Evolutionary conservation across 2,888 invertebrate species (phyloP).

Genomic region (Phasia obesa): DNA sequence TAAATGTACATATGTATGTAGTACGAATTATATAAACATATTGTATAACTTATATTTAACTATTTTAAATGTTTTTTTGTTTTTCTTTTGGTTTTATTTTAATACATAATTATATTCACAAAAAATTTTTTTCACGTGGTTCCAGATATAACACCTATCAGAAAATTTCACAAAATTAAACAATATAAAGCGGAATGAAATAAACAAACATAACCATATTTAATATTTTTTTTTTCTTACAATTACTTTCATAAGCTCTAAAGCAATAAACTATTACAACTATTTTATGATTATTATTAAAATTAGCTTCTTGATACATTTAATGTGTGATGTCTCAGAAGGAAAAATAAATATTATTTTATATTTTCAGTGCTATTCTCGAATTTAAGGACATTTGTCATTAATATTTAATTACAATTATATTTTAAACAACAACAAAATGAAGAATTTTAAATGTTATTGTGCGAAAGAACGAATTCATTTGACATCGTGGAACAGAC

Average conservation of each 20-base stretch:
- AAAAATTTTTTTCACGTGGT: not conserved
- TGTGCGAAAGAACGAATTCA: too few species aligned
- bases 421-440: too few species aligned
- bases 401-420: too few species aligned
- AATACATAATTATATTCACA: not conserved
- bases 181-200: constrained; percentile 52
- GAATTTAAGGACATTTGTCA: too few species aligned
- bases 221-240: constrained; percentile 42
- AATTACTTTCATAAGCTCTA: constrained; percentile 62
- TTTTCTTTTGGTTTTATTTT: not conserved
- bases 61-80: not conserved
- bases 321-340: constrained; percentile 59
- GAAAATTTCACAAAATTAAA: constrained; percentile 43
- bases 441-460: too few species aligned
- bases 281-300: constrained; percentile 61
- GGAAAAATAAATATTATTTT: constrained; percentile 3
- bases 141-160: not conserved
- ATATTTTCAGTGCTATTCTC: too few species aligned
- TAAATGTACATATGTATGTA: not conserved
- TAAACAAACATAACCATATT: constrained; percentile 51
- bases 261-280: constrained; percentile 69
- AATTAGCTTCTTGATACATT: constrained; percentile 56
- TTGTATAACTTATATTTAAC: constrained; percentile 1
- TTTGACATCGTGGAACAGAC: too few species aligned
- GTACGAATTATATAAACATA: not conserved